These are phyloP conservation scores for Cheilosia vernalis DNA, from an alignment of 2,888 invertebrate species.

Conservation along the genomic window DNA sequence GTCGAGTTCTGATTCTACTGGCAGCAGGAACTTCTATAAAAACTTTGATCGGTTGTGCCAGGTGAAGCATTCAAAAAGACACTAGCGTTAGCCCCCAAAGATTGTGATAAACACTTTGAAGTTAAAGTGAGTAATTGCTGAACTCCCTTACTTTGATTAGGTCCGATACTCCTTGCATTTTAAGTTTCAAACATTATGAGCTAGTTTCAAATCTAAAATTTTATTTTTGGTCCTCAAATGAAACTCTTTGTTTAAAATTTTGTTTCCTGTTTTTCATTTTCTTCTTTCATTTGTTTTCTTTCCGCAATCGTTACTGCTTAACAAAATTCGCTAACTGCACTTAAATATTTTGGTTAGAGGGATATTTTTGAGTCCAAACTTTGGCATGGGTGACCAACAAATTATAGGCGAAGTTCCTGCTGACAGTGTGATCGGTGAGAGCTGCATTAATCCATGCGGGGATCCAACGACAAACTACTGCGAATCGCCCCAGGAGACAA, in stretches of 20 bases:
- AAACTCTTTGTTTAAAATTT: constrained; percentile 25
- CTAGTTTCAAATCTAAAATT: constrained; percentile 27
- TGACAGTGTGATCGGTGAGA: constrained; percentile 25
- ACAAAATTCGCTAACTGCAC: constrained; percentile 12
- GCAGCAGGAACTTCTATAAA: too few species aligned
- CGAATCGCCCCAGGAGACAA: constrained; percentile 67
- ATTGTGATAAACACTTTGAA: background rate
- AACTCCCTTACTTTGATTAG: background rate
- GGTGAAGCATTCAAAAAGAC: too few species aligned
- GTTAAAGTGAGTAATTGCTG: background rate
- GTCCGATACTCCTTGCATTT: constrained; percentile 14
- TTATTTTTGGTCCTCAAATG: constrained; percentile 22
- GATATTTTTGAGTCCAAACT: constrained; percentile 1
- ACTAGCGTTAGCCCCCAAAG: too few species aligned
- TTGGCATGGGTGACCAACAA: constrained; percentile 31
- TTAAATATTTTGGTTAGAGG: background rate
- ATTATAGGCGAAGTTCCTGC: constrained; percentile 41
- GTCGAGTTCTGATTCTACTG: too few species aligned
- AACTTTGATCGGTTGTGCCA: too few species aligned
- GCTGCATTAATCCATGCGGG: background rate
- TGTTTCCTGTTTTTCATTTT: constrained; percentile 21
- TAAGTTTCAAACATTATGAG: constrained; percentile 8
- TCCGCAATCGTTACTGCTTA: background rate
- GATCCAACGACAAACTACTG: constrained; percentile 42
- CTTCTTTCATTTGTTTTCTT: background rate